Evolutionary conservation across 2,888 invertebrate genomes (phyloP), one percentile per base, ranked within the genome.

Genomic region (Chloroclystis v-ata): DNA sequence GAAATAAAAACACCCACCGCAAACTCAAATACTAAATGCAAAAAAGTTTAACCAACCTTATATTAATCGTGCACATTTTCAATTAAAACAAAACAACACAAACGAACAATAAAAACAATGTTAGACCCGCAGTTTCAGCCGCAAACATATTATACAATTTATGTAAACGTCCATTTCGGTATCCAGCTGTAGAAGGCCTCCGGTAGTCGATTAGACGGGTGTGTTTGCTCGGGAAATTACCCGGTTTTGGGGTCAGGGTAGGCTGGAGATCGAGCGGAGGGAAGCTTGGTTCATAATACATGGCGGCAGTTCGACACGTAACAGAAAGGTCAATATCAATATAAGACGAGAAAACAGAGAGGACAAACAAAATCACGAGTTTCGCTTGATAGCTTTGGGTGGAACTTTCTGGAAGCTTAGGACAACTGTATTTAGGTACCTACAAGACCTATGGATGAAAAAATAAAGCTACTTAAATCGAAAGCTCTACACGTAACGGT

Each of bases 101-200:
- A 71, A 67, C 59, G 58, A 67, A 65, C 59, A 67, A 64, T 65
- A 68, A 67, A 67, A 65, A 59, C 54, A 65, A 59, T 61, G 46
- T 57, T 45, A 45, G 47, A 63, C 57, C 63, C 63, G 61, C 66
- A 65, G 64, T 68, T 71, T 61, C 67, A 65, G 60, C 52, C 54
- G 56, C 61, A 65, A 63, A 63, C 60, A 63, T 60, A 60, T 65
- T 63, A 67, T 60, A 69, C 62, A 70, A 65, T 67, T 68, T 65
- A 63, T 66, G 56, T 63, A 62, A 70, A 63, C 57, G 61, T 63
- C 59, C 60, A 67, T 66, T 69, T 66, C 48, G 43, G 52, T 47
- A 40, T 35, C 69, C 68, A 65, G 45, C 49, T 20, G 43, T 60
- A 51, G 48, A 52, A 61, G 67, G 59, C 40, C 71, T 52, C 51